phyloP scores from a whole-genome alignment of 2,888 invertebrate genomes.

The Chalcosyrphus nemorum region DNA sequence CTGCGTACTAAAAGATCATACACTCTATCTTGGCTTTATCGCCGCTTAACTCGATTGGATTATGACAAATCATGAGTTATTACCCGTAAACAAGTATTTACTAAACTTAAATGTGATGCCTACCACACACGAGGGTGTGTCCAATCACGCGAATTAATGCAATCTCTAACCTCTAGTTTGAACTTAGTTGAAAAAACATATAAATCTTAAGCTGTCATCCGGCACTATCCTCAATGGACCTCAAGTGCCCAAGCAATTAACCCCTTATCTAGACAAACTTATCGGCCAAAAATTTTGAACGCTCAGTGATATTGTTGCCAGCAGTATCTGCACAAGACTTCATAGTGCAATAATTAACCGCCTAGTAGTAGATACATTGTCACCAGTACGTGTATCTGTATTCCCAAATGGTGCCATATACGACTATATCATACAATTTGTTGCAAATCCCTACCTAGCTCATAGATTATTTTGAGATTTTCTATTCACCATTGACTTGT shows the following conservation, averaged over 20 bases:
- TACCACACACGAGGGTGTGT: conserved; percentile 43
- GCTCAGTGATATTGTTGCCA: conserved; percentile 13
- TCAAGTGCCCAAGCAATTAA: conserved; percentile 58
- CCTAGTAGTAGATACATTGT: conserved; percentile 11
- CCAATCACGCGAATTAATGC: conserved; percentile 46
- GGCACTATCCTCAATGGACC: conserved; percentile 44
- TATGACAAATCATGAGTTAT: conserved; percentile 48
- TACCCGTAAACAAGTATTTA: conserved; percentile 8
- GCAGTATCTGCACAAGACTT: conserved; percentile 25
- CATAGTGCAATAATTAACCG: conserved; percentile 38
- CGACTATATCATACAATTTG: conserved; percentile 56
- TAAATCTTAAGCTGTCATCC: conserved; percentile 62
- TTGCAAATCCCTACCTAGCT: conserved; percentile 34
- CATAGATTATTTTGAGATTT: conserved; percentile 42
- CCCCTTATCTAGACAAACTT: conserved; percentile 61
- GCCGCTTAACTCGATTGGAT: conserved; percentile 3
- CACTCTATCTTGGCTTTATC: conserved; percentile 3
- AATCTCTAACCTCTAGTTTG: conserved; percentile 34
- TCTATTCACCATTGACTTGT: background rate
- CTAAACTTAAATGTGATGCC: background rate
- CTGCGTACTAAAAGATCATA: background rate
- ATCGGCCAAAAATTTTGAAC: conserved; percentile 33
- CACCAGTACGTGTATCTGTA: background rate
- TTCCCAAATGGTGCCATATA: conserved; percentile 13
- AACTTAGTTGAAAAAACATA: conserved; percentile 30